Percentiles rank a stretch among this genome's conserved stretches.
phyloP scores from a whole-genome alignment of 2,888 invertebrate species.

The Drosophila formosana region DNA sequence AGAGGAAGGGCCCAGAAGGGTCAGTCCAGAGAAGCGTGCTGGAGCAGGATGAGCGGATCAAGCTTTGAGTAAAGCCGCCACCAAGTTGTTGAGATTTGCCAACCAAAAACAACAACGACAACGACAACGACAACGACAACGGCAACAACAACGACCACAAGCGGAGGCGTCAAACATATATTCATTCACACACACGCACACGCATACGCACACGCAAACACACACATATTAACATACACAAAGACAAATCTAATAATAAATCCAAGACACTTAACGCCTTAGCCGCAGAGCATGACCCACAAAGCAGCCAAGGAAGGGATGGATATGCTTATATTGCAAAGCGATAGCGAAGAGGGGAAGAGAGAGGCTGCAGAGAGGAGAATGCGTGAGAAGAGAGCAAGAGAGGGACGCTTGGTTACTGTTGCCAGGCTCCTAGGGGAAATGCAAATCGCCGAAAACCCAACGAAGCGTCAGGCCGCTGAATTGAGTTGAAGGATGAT shows the following conservation, averaged over 20 bases:
- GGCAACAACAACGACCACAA: conserved; percentile 44
- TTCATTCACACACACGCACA: conserved; percentile 35
- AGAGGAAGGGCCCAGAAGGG: not conserved
- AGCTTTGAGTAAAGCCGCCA: conserved; percentile 68
- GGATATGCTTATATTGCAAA: conserved; percentile 16
- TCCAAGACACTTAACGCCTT: conserved; percentile 80
- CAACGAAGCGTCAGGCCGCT: conserved; percentile 64
- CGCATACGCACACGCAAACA: not conserved
- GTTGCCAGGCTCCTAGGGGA: conserved; percentile 50
- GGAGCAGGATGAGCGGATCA: conserved; percentile 26
- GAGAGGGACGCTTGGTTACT: conserved; percentile 22
- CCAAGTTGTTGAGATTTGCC: conserved; percentile 71
- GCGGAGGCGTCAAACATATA: conserved; percentile 61
- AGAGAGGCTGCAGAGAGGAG: not conserved
- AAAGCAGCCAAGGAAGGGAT: conserved; percentile 56
- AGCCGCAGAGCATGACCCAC: conserved; percentile 77
- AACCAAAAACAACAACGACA: conserved; percentile 23
- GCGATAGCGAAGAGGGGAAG: not conserved
- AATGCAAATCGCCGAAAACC: conserved; percentile 72
- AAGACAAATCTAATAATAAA: conserved; percentile 79
- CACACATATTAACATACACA: conserved; percentile 38
- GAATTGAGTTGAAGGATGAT: conserved; percentile 56
- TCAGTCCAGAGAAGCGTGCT: not conserved
- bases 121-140: conserved; percentile 40
- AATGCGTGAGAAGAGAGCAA: not conserved